A percentile compares a stretch with the other conserved stretches of the same genome.
Conservation (phyloP, 2,113 vertebrate species). For the Felis catus region F.catus_Fca126_mat1.0 CM031421.1:81960001-81960500, state of each 20-base stretch:
- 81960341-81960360: neutral
- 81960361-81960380: neutral
- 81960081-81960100: neutral
- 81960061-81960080: neutral
- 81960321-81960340: neutral
- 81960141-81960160: neutral
- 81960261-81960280: neutral
- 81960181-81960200: neutral
- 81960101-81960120: neutral
- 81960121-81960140: neutral
- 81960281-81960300: neutral
- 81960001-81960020: neutral
- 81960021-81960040: neutral
- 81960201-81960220: neutral
- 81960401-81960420: neutral
- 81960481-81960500: neutral
- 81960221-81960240: neutral
- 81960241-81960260: neutral
- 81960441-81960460: neutral
- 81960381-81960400: neutral
- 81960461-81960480: neutral
- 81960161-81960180: neutral
- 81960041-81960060: neutral
- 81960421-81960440: neutral
- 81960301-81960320: neutral